Percentiles rank a stretch among this genome's conserved stretches.
Evolutionary conservation across 2,888 invertebrate species (phyloP).

Genomic region (Stenchaetothrips biformis): DNA sequence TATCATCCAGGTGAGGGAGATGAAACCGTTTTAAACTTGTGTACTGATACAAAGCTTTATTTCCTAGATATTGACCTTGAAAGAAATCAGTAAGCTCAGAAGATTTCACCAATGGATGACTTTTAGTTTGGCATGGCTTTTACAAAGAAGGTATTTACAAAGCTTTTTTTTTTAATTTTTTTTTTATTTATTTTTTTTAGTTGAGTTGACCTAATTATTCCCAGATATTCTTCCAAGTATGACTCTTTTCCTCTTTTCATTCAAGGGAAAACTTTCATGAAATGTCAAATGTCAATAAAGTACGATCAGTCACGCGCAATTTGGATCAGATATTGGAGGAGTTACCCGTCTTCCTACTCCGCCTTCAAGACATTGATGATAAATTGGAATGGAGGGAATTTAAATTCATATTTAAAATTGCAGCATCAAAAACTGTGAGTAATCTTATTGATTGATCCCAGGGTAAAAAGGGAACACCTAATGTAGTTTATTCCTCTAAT

Average conservation of each 20-base stretch:
- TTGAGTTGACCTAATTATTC: slow-evolving; percentile 7
- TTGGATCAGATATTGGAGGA: slow-evolving; percentile 60
- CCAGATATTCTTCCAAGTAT: not conserved
- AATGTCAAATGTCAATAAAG: slow-evolving; percentile 56
- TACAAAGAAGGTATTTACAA: slow-evolving; percentile 53
- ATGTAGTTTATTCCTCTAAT: slow-evolving; percentile 25
- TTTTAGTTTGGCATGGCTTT: slow-evolving; percentile 50
- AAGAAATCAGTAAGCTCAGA: slow-evolving; percentile 53
- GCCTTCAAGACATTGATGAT: slow-evolving; percentile 60
- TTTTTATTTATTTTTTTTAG: not conserved
- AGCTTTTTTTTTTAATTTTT: not conserved
- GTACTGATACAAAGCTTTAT: not conserved
- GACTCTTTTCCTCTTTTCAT: slow-evolving; percentile 32
- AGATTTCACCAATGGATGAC: slow-evolving; percentile 54
- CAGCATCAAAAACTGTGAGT: slow-evolving; percentile 62
- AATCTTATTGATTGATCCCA: slow-evolving; percentile 19
- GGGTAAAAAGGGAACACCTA: slow-evolving; percentile 21
- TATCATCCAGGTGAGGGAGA: too few relatives aligned
- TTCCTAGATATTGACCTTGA: slow-evolving; percentile 48
- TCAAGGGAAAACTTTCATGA: slow-evolving; percentile 56
- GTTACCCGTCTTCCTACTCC: slow-evolving; percentile 56
- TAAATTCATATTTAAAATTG: slow-evolving; percentile 58
- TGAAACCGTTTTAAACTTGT: not conserved
- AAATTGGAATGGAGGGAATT: slow-evolving; percentile 58
- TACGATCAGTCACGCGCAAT: slow-evolving; percentile 57